These are phyloP conservation scores for Amazona vittata DNA, from an alignment of 2,113 vertebrate species.

Conservation along the genomic window DNA sequence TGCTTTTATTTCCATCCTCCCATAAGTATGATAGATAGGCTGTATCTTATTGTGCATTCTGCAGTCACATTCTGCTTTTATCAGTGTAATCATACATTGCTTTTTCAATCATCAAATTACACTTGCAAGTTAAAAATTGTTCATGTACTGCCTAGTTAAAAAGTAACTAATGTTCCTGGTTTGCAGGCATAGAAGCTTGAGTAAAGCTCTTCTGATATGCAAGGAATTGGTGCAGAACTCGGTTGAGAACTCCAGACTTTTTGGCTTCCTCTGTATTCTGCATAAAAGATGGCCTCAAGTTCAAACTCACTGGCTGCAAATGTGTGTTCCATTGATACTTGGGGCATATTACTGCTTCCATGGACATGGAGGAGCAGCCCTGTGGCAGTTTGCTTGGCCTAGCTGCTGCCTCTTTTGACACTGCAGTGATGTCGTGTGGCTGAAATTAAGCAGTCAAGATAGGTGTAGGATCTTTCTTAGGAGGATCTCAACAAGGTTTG, in stretches of 20 bases:
- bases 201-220: neutral
- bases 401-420: neutral
- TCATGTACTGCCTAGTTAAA: neutral
- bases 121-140: neutral
- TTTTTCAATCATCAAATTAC: neutral
- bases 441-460: neutral
- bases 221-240: neutral
- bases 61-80: neutral
- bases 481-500: neutral
- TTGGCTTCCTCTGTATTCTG: neutral
- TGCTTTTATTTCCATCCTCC: neutral
- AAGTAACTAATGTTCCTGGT: neutral
- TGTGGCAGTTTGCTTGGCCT: neutral
- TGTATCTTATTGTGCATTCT: neutral
- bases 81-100: neutral
- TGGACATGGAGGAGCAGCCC: neutral
- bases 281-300: neutral
- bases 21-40: neutral
- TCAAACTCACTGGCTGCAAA: neutral
- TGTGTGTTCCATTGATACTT: neutral
- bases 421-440: accelerated
- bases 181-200: neutral
- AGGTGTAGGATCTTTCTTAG: neutral
- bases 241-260: neutral
- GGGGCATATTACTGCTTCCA: accelerated